Base-by-base conservation (phyloP, 1,140 invertebrate species). In the Aphis gossypii region DNA sequence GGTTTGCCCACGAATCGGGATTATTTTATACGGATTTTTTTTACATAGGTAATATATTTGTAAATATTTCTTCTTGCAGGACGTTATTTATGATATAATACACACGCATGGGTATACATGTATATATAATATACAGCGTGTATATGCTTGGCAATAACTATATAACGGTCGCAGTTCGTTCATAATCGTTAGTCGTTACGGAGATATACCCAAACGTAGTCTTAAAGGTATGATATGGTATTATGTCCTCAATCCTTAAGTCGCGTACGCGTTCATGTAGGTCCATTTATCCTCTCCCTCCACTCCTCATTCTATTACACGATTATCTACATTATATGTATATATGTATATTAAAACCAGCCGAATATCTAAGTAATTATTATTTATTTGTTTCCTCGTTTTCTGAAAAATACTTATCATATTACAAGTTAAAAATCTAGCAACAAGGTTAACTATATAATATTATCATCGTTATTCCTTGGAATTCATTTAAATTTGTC, bases 21-120 rank as follows among this genome's bases (percentile, higher is more conserved):
- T 92, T 83, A 92, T 92, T 83, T 41, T 44, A 48, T 46, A 25
- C 11, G n/a, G n/a, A 92, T 11, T 48, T 92, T 91, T 76, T 91
- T 23, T 48, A 46, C 30, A 30, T 1, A 0, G 35, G 35, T 35
- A 35, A n/a, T 87, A 20, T 48, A 18, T 51, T n/a, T 87, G 0
- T 51, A 48, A 20, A 48, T 51, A 21, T 87, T 46, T 46, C 20
- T 51, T 54, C 20, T 68, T n/a, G 6, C 54, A 56, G 23, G 21
- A 23, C 56, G 89, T 90, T 44, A 68, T 90, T 90, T 90, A 90
- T 90, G 54, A 46, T 90, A 68, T 90, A 51, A 88, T 90, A 90
- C 35, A 38, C n/a, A 23, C 20, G 25, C 88, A 41, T 51, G 35
- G 4, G 9, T 18, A 44, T 41, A 11, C 0, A 11, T 38, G 14